Evolutionary conservation across 2,888 invertebrate genomes (phyloP).

Genomic region (Polyploca ridens): DNA sequence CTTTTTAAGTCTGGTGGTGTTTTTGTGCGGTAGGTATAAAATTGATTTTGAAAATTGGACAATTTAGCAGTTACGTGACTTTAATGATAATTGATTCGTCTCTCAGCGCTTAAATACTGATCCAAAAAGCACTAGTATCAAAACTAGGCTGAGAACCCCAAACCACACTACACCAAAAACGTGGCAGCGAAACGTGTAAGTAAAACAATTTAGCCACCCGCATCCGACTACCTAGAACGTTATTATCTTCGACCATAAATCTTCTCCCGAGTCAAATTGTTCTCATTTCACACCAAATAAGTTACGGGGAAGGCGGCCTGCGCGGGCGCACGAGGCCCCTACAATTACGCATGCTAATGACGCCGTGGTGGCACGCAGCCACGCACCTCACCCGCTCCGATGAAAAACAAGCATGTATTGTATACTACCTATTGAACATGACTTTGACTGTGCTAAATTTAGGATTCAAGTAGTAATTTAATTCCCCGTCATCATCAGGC

Average conservation of each 20-base stretch:
- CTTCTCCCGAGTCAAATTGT: constrained; percentile 68
- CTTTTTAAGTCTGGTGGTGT: background rate
- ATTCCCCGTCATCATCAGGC: background rate
- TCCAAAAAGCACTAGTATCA: too few relatives aligned
- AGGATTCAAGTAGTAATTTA: background rate
- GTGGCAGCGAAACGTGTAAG: constrained; percentile 15
- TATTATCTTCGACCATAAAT: constrained; percentile 70
- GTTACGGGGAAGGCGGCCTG: constrained; percentile 57
- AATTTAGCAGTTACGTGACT: background rate
- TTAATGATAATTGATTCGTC: too few relatives aligned
- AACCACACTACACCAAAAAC: background rate
- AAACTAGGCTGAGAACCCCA: too few relatives aligned
- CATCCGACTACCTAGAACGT: constrained; percentile 41
- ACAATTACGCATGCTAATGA: constrained; percentile 68
- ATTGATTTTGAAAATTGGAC: background rate
- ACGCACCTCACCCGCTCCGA: constrained; percentile 8
- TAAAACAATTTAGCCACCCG: constrained; percentile 38
- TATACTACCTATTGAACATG: background rate
- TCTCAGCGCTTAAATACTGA: too few relatives aligned
- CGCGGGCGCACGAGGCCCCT: constrained; percentile 41
- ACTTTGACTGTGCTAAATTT: background rate
- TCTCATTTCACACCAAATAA: constrained; percentile 81
- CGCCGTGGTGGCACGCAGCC: constrained; percentile 29
- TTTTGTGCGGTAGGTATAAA: too few relatives aligned
- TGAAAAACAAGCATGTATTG: constrained; percentile 5